These are phyloP conservation scores for Parnassius orleans DNA, from an alignment of 2,888 invertebrate genomes.

Conservation along the genomic window DNA sequence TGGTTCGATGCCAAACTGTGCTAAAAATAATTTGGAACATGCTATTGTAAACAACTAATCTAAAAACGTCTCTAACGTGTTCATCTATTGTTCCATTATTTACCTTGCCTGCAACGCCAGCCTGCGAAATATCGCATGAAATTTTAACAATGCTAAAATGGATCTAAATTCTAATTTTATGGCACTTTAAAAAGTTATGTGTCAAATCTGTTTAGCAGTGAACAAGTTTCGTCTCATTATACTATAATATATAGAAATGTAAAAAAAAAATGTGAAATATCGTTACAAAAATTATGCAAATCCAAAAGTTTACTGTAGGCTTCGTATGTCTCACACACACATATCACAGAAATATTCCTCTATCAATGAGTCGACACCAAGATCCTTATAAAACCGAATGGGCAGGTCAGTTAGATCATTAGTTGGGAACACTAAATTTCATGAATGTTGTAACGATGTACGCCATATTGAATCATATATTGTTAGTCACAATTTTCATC, in stretches of 20 bases:
- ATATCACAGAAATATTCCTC: too few relatives aligned
- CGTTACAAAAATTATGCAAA: background rate
- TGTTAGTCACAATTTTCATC: slow-evolving; percentile 33
- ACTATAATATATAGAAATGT: background rate
- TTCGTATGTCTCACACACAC: too few relatives aligned
- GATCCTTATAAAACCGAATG: too few relatives aligned
- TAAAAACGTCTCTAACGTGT: slow-evolving; percentile 44
- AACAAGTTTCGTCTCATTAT: too few relatives aligned
- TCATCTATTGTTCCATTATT: slow-evolving; percentile 47
- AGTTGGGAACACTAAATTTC: slow-evolving; percentile 6
- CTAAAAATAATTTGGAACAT: slow-evolving; percentile 50
- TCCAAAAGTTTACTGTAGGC: too few relatives aligned
- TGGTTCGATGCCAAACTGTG: slow-evolving; percentile 45
- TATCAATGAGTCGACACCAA: too few relatives aligned
- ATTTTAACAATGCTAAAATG: slow-evolving; percentile 5
- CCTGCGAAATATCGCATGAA: slow-evolving; percentile 63
- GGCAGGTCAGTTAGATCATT: slow-evolving; percentile 7
- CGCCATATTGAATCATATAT: slow-evolving; percentile 5
- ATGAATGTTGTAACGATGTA: slow-evolving; percentile 2
- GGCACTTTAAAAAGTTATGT: too few relatives aligned
- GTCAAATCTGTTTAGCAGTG: too few relatives aligned
- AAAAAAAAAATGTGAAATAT: background rate
- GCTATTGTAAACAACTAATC: slow-evolving; percentile 56
- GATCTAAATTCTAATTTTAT: too few relatives aligned
- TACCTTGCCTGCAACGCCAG: slow-evolving; percentile 77